Evolutionary conservation across 2,888 invertebrate genomes (phyloP), one percentile per base, ranked within the genome.

Genomic region (Tachina lurida): DNA sequence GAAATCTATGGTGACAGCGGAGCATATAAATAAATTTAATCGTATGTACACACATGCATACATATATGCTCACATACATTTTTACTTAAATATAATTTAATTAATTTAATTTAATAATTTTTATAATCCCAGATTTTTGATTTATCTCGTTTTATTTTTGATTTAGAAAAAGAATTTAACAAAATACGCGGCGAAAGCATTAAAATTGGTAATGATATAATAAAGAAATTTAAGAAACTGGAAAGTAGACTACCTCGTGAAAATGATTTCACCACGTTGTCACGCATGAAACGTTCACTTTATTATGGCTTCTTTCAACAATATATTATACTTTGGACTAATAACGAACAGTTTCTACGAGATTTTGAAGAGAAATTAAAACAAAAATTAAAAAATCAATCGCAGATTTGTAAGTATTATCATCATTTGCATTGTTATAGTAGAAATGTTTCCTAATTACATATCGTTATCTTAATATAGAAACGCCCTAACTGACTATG

Each of bases 261-360:
- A 19, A 45, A 54, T 5, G 70, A 78, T 62, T 70, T 45, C 12
- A 70, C 60, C 13, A 7, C 77, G 0, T 17, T 78, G 52, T 70
- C 70, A 9, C 78, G 78, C 45, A 78, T 62, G 70, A 70, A 78
- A 54, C 62, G 70, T 31, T 62, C 22, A 45, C 78, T 78, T 15
- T 78, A 78, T 7, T 70, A 60, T 52, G 78, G 78, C 4, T 78
- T 78, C 70, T 78, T 78, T 45, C 70, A 78, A n/a, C 60, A 60
- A 13, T 78, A 78, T 62, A 8, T 70, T 10, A 17, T 54, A 13
- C 12, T 78, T 1, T 78, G 78, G 78, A 52, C 70, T 45, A 58
- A 70, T 15, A 78, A 70, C 17, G 70, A 78, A 60, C 22, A 62
- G 62, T 78, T 78, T 56, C 39, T 80, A 15, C 3, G 47, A 10